Evolutionary conservation across 2,113 vertebrate genomes (phyloP), one percentile per base, ranked within the genome.

Genomic region (Heterotilapia buettikoferi): DNA sequence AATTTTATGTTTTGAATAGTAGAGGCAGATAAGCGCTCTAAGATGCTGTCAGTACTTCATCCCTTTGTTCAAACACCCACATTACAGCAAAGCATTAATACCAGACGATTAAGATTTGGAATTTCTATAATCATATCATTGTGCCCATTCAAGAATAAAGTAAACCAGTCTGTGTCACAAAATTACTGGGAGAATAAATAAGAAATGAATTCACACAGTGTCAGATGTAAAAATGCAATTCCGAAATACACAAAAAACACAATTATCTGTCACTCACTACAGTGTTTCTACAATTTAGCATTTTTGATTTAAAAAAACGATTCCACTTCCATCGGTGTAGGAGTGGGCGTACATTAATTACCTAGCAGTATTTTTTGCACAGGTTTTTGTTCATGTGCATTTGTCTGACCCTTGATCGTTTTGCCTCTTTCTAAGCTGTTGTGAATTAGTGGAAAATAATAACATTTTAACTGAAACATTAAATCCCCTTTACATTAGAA

Each of bases 301-400:
- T 45, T 40, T 73, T 50, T 50, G 5, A 50, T 31, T 29, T 0
- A 31, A 19, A 45, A 5, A 11, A 76, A 29, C 0, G 0, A 7
- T 19, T 47, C 40, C 6, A 47, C 1, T 47, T 1, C 14, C 4
- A 47, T 47, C 2, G 3, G 16, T 19, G 43, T 1, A 50, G 43
- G 43, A 78, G 43, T 1, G 16, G 43, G 43, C 6, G 1, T 19
- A 31, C 9, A 19, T 50, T 19, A 78, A 31, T 50, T 31, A 78
- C 45, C 43, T 18, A 31, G 11, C 5, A 0, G 16, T 13, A n/a
- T n/a, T 80, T 38, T 5, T 63, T 36, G 31, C 31, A 11, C 18
- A n/a, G 13, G 21, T 61, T 73, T 4, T 21, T 79, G 45, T n/a
- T 45, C 31, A 2, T 40, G n/a, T n/a, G 29, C 43, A 66, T 33